Percentiles rank a stretch among this genome's conserved stretches.
Evolutionary conservation across 2,888 invertebrate genomes (phyloP).

Genomic region (Mactromeris polynyma): DNA sequence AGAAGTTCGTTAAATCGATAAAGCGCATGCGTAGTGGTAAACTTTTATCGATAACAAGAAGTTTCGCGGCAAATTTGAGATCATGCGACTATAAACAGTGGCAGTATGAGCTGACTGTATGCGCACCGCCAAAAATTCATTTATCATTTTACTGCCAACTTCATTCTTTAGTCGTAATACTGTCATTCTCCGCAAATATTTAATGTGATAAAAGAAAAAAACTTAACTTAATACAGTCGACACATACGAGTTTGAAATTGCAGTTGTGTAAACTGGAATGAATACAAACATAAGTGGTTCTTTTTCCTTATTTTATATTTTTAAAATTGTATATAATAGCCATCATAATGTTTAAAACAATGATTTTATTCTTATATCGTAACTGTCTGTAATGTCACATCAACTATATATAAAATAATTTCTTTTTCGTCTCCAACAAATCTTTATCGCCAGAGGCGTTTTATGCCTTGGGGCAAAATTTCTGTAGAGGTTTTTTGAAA

Average conservation of each 20-base stretch:
- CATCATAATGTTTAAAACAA: not conserved
- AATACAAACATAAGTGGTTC: not conserved
- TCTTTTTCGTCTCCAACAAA: no score
- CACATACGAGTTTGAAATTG: not conserved
- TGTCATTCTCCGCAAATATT: not conserved
- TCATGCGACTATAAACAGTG: not conserved
- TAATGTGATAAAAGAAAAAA: not conserved
- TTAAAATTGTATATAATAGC: not conserved
- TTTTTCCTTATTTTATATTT: not conserved
- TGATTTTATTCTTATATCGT: no score
- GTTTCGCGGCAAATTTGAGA: slow-evolving; percentile 31
- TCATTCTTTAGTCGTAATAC: not conserved
- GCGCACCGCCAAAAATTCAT: slow-evolving; percentile 3
- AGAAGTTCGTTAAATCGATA: slow-evolving; percentile 40
- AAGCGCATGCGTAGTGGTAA: slow-evolving; percentile 39
- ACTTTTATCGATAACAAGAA: slow-evolving; percentile 32
- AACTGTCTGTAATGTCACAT: no score
- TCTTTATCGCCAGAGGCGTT: no score
- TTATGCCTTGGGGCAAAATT: no score
- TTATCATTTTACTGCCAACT: not conserved
- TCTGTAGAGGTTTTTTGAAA: no score
- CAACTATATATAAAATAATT: no score
- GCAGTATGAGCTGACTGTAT: not conserved
- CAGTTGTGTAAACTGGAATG: not conserved
- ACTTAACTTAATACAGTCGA: not conserved